Evolutionary conservation across 2,888 invertebrate species (phyloP), one percentile per base, ranked within the genome.

Genomic region (Xiphydria camelus): DNA sequence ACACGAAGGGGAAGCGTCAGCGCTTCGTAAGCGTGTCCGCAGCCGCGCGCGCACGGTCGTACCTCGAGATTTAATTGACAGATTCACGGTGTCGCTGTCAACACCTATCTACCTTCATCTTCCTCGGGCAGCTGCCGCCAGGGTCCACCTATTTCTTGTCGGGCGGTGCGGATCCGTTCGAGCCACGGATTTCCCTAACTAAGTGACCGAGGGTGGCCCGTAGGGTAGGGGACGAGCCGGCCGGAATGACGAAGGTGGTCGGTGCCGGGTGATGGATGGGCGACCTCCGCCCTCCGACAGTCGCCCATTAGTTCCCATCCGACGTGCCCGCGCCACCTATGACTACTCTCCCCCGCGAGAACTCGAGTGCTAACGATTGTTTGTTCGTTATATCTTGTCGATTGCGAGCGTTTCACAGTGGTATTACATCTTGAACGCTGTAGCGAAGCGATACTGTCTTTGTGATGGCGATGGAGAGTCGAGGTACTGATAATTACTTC

Each of bases 301-400:
- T 42, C 53, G 45, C 46, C 59, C 60, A 62, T 61, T 61, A 62
- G 59, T 64, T 59, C 41, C 59, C 53, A 51, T 60, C 61, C 54
- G 53, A 55, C 53, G 51, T 51, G 53, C 47, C 54, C 53, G 48
- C n/a, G n/a, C 48, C 55, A 49, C 54, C 47, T 49, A 31, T 45
- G 51, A 44, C 46, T 41, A 34, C 31, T 23, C 41, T 38, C 17
- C 31, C 20, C 35, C 37, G 37, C 21, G 38, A 23, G 10, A 35
- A 45, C 47, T 38, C 35, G 26, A 38, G 45, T 49, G 37, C 56
- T 50, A 51, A 51, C 52, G 52, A 58, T 56, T 54, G 52, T 55
- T 56, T 54, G 53, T 50, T 56, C 40, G 39, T 41, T 43, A 41
- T 47, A 36, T 40, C 42, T 45, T 49, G 25, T 29, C 12, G 14